phyloP scores from a whole-genome alignment of 2,888 invertebrate genomes.

The Strigamia crassipes region DNA sequence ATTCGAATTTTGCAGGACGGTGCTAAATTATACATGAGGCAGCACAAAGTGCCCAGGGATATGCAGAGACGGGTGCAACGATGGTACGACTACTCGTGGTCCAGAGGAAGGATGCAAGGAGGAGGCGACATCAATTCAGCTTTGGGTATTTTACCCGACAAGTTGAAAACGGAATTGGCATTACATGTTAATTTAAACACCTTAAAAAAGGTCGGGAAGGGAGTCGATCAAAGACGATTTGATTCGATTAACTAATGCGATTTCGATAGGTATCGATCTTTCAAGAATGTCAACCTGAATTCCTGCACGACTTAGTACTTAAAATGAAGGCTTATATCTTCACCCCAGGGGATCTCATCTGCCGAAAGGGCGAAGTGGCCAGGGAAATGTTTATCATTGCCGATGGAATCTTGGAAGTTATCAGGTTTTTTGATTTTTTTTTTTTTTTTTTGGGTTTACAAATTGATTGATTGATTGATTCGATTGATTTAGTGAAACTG shows the following conservation, averaged over 20 bases:
- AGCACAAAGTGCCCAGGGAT: conserved; percentile 93
- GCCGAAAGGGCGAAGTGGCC: conserved; percentile 91
- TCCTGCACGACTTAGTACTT: conserved; percentile 91
- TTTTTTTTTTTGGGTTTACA: background rate
- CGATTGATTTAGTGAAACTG: conserved; percentile 75
- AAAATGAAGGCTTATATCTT: conserved; percentile 99
- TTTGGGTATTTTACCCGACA: conserved; percentile 88
- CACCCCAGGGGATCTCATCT: conserved; percentile 95
- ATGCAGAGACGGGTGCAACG: conserved; percentile 94
- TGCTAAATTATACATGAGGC: conserved; percentile 96
- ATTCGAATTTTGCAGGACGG: conserved; percentile 70
- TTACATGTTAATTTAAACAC: conserved; percentile 94
- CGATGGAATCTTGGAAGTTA: conserved; percentile 92
- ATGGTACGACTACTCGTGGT: conserved; percentile 99
- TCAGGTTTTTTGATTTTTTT: conserved; percentile 62
- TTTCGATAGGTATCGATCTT: conserved; percentile 80
- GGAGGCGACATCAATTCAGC: conserved; percentile 96
- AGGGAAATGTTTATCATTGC: conserved; percentile 98
- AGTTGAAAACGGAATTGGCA: conserved; percentile 94
- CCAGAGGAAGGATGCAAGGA: conserved; percentile 90
- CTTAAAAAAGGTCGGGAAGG: conserved; percentile 79
- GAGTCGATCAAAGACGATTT: background rate
- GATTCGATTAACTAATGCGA: background rate
- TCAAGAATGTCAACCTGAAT: conserved; percentile 97
- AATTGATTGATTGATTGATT: conserved; percentile 14